phyloP scores from a whole-genome alignment of 2,113 vertebrate species.

The Phylloscopus trochilus region DNA sequence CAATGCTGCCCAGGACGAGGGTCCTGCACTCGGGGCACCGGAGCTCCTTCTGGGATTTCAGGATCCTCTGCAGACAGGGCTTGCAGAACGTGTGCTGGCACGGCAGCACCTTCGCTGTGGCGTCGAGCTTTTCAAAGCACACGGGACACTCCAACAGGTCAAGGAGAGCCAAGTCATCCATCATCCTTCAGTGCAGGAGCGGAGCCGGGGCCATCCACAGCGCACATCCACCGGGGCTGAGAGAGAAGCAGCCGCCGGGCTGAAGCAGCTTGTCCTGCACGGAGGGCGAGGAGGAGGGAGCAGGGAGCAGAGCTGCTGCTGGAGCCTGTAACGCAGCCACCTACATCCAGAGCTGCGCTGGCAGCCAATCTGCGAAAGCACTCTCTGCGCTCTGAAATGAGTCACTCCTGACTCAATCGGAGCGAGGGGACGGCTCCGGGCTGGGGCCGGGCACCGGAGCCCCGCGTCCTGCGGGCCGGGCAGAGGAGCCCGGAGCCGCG shows the following conservation, averaged over 20 bases:
- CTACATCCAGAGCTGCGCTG: slow-evolving; percentile 65
- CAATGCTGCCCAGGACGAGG: slow-evolving; percentile 78
- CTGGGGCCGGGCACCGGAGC: neutral
- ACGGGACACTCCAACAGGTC: slow-evolving; percentile 89
- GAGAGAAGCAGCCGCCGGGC: neutral
- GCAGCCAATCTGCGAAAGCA: slow-evolving; percentile 57
- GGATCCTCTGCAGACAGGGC: slow-evolving; percentile 84
- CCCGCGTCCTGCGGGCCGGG: neutral
- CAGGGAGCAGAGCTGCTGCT: slow-evolving; percentile 19
- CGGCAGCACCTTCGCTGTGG: slow-evolving; percentile 89
- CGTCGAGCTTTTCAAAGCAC: slow-evolving; percentile 85
- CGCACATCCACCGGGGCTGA: neutral
- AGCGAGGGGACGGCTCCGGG: neutral
- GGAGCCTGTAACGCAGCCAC: slow-evolving; percentile 56
- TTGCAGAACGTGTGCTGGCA: slow-evolving; percentile 96
- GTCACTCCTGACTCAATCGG: slow-evolving; percentile 69
- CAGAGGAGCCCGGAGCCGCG: neutral
- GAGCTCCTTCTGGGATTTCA: slow-evolving; percentile 79
- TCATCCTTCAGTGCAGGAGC: slow-evolving; percentile 56
- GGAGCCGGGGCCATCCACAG: neutral
- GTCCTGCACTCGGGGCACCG: slow-evolving; percentile 88
- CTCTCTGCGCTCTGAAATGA: slow-evolving; percentile 44
- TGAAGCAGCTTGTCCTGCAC: slow-evolving; percentile 7
- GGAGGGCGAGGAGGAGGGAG: slow-evolving; percentile 32
- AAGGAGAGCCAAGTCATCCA: slow-evolving; percentile 84